Percentiles rank a stretch among this genome's conserved stretches.
phyloP scores from a whole-genome alignment of 2,113 vertebrate species.

The Anseranas semipalmata region DNA sequence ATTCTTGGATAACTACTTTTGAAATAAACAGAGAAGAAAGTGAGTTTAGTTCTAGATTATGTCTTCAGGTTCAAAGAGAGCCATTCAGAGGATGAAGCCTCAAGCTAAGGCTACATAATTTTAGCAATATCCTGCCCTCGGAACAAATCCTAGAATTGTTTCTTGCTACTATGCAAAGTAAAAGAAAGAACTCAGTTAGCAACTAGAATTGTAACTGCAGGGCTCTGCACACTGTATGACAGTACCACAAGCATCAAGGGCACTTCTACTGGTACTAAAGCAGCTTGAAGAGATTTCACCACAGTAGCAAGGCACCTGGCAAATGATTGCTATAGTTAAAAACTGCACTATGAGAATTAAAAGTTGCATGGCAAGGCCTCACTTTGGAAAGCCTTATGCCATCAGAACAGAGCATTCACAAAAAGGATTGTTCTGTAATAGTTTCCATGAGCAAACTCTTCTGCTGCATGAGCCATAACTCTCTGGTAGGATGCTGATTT shows the following conservation, averaged over 20 bases:
- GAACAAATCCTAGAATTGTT: neutral
- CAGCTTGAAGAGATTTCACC: neutral
- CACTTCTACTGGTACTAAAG: neutral
- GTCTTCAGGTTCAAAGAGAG: neutral
- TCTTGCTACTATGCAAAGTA: neutral
- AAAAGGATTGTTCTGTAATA: neutral
- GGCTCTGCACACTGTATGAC: neutral
- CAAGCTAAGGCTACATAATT: neutral
- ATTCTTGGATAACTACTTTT: neutral
- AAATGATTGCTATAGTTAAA: neutral
- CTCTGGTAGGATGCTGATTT: neutral
- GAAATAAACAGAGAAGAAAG: neutral
- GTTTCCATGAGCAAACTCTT: neutral
- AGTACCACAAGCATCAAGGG: neutral
- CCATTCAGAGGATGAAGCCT: neutral
- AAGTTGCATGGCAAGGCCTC: neutral
- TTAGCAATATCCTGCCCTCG: neutral
- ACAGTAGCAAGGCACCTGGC: neutral
- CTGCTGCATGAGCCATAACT: neutral
- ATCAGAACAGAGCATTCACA: neutral
- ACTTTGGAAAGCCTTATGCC: neutral
- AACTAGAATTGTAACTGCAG: neutral
- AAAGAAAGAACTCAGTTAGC: neutral
- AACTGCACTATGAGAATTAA: neutral
- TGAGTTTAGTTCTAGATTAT: neutral